Evolutionary conservation across 2,797 vertebrate species (phyloP), one percentile per base, ranked within the genome.

Genomic region (Chaetodon trifasciatus): DNA sequence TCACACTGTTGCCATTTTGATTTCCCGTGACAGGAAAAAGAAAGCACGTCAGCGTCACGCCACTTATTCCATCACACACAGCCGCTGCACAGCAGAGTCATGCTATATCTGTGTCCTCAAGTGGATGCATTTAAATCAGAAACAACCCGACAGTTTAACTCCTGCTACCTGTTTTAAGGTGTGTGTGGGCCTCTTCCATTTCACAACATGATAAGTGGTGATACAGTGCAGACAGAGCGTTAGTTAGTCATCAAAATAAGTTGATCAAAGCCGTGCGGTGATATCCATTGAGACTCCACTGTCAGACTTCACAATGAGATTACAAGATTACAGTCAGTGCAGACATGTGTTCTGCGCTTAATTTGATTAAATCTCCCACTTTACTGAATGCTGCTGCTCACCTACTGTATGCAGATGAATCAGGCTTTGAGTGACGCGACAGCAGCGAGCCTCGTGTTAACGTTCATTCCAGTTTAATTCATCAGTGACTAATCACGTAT

Each of bases 311-410:
- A 84, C 82, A 89, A 91, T 87, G 75, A 92, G 90, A 93, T 94
- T 92, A 93, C 58, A 72, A 88, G 89, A 92, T 92, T 91, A 90
- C 81, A 88, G 79, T 60, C 52, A 19, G 62, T 13, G 80, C 72
- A 84, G 85, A 87, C 91, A 86, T 87, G 90, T 90, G 86, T 75
- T 88, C 80, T 57, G 64, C 0, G 47, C 67, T 88, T 88, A 78
- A 90, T 87, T 90, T 90, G 87, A 94, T 93, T 91, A 79, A 87
- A 91, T 85, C 82, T 81, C 85, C 88, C 79, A 86, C 79, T 74
- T 68, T 76, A 68, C 76, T 17, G 62, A 40, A 15, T 71, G 79
- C 75, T 57, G 9, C 68, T 17, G 62, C 70, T 86, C 77, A 72
- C 53, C 47, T 63, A 70, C 55, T 65, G 70, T 86, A 85, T 86